Evolutionary conservation across 2,888 invertebrate genomes (phyloP).

Genomic region (Himalopsyche tibetana): DNA sequence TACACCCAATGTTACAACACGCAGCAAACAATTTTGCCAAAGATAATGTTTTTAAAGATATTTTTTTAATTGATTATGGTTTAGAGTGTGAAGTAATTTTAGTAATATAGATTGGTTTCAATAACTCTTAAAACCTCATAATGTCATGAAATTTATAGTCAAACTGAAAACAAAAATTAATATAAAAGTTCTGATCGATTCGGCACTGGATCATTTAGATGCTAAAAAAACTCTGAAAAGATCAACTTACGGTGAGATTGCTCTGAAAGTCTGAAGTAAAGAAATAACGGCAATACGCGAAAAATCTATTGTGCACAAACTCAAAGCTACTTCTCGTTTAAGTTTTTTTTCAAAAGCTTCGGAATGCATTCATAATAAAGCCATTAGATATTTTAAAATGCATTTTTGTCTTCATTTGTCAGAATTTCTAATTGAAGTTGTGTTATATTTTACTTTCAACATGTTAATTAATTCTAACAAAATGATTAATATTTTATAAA

Average conservation of each 20-base stretch:
- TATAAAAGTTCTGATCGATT: background rate
- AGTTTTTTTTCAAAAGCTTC: background rate
- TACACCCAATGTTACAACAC: no score
- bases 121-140: no score
- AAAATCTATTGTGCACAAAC: background rate
- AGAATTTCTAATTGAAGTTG: background rate
- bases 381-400: background rate
- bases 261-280: background rate
- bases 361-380: background rate
- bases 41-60: no score
- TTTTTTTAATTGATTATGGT: no score
- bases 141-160: no score
- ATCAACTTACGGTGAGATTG: background rate
- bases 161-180: no score
- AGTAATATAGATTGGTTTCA: no score
- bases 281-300: background rate
- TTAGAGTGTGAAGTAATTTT: no score
- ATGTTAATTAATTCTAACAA: background rate
- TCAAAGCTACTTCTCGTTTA: background rate
- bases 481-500: background rate
- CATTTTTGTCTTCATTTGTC: background rate
- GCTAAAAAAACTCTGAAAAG: background rate
- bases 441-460: background rate
- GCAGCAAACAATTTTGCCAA: no score
- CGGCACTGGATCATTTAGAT: background rate